Base-by-base conservation (phyloP, 2,888 invertebrate species). In the Beris chalybata region DNA sequence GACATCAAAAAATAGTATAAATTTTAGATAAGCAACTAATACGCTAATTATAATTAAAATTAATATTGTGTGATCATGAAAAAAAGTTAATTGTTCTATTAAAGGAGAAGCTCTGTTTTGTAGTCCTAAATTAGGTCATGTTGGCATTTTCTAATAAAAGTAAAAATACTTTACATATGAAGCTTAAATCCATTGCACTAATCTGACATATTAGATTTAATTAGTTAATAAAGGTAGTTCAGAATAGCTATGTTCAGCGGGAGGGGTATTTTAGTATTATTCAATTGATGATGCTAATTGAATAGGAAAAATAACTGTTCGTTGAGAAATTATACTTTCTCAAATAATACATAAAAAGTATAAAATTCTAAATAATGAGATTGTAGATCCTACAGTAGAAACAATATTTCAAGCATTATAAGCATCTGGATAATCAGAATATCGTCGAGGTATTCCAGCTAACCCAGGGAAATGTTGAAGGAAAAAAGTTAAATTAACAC, bases 401-500 rank as follows among this genome's bases (percentile, higher is more conserved):
- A 89, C 74, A 71, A 86, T 76, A 84, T 90, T 90, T 87, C 89
- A 89, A 65, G 83, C 76, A 70, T 84, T 81, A 74, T 85, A 89
- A 29, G 82, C 81, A 79, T 89, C 88, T 1, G 89, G 88, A 64
- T 89, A 90, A 78, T 90, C 88, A 4, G 89, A 87, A 61, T 90
- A 90, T 69, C 91, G 90, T 66, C 91, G 90, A 55, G 90, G 91
- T 81, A 91, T 90, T 0, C 88, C 88, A 32, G 83, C 83, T 81
- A 89, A 76, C 59, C 89, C 88, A 79, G 89, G 77, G 74, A 91
- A 91, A 81, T 91, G 89, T 84, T 89, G 88, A 0, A 90, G 90
- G n/a, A 91, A 91, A 79, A 91, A 89, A 0, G 89, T 91, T 83
- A 90, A 76, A 82, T 91, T 92, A 72, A 91, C 89, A 68, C 90